Percentiles rank a stretch among this genome's conserved stretches.
Conservation (phyloP, 2,797 vertebrate genomes). For the Cephalopachus bancanus region DNA sequence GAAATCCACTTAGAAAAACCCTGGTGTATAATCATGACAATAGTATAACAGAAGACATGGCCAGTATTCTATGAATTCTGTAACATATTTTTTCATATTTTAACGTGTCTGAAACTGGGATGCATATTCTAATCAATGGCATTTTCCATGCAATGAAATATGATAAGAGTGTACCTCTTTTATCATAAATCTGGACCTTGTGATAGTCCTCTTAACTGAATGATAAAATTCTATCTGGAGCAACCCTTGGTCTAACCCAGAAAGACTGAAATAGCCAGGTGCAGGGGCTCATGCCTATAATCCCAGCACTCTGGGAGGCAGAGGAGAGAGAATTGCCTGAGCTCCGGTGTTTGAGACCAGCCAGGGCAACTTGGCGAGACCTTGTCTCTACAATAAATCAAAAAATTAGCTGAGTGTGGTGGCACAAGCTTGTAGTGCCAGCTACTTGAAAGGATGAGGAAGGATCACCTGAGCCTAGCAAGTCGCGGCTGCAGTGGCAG, state of each 20-base stretch:
- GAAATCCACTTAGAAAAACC: conserved; percentile 51
- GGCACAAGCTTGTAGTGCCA: no score
- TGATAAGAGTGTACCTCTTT: conserved; percentile 17
- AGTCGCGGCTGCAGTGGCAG: no score
- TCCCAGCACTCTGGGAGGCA: no score
- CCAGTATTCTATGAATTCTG: conserved; percentile 22
- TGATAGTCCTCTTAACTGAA: not conserved
- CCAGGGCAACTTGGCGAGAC: no score
- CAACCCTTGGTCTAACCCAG: conserved; percentile 24
- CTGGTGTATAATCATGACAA: conserved; percentile 32
- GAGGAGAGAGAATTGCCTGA: no score
- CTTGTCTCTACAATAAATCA: no score
- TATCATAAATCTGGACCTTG: not conserved
- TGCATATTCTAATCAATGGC: conserved; percentile 15
- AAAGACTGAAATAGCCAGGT: conserved; percentile 48
- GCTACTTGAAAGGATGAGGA: no score
- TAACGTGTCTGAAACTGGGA: conserved; percentile 28
- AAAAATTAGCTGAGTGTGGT: no score
- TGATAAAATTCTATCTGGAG: conserved; percentile 40
- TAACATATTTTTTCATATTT: conserved; percentile 34
- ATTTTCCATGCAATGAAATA: conserved; percentile 55
- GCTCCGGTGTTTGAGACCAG: no score
- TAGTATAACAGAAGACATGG: not conserved
- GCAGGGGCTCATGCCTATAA: no score
- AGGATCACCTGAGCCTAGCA: no score